A percentile compares a stretch with the other conserved stretches of the same genome.
Evolutionary conservation across 1,140 invertebrate genomes (phyloP).

Genomic region (Colletes gigas): DNA sequence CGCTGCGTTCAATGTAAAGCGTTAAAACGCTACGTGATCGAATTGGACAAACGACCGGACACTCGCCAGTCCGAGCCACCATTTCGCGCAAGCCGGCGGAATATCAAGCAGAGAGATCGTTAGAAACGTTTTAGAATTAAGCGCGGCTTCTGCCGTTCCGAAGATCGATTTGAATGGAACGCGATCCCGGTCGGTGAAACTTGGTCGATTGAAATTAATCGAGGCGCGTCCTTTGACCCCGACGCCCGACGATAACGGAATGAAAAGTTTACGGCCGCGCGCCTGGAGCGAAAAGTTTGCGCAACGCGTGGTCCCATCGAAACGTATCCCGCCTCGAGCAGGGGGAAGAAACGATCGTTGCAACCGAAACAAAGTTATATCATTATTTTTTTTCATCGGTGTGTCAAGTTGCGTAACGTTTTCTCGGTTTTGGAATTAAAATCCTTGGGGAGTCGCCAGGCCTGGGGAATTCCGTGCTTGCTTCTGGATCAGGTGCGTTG

Average conservation of each 20-base stretch:
- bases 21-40: constrained; percentile 72
- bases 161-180: constrained; percentile 44
- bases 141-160: constrained; percentile 32
- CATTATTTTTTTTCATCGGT: too few species aligned
- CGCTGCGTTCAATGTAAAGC: constrained; percentile 74
- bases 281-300: too few species aligned
- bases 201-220: constrained; percentile 15
- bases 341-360: too few species aligned
- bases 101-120: constrained; percentile 70
- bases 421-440: too few species aligned
- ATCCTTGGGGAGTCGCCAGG: too few species aligned
- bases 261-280: neutral
- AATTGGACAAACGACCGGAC: constrained; percentile 70
- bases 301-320: too few species aligned
- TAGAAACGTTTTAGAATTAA: constrained; percentile 69
- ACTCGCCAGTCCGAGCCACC: constrained; percentile 68
- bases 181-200: constrained; percentile 40
- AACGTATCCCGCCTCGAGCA: too few species aligned
- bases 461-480: too few species aligned
- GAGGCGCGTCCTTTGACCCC: constrained; percentile 4
- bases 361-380: too few species aligned
- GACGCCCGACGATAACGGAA: neutral
- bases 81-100: constrained; percentile 64
- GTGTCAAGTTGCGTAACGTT: too few species aligned
- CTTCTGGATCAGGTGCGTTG: too few species aligned